A percentile compares a stretch with the other conserved stretches of the same genome.
phyloP scores from a whole-genome alignment of 2,888 invertebrate species.

The Dryadula phaetusa region DNA sequence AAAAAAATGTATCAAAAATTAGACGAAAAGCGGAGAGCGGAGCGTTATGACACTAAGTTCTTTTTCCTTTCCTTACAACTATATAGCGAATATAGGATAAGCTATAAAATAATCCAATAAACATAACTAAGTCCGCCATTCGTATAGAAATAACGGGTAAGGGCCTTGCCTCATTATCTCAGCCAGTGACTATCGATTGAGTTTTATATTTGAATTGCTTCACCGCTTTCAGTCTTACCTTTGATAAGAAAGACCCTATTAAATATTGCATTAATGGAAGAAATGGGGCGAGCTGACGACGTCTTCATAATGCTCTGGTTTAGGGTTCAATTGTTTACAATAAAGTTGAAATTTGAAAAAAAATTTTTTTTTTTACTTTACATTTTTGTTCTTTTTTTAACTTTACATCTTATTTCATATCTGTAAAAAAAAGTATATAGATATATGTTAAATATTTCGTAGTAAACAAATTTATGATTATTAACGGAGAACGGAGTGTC shows the following conservation, averaged over 20 bases:
- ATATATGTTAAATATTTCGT: too few species aligned
- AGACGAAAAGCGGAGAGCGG: too few species aligned
- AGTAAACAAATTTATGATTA: too few species aligned
- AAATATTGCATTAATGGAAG: conserved; percentile 9
- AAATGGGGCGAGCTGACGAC: not conserved
- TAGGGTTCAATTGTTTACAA: not conserved
- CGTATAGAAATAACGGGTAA: conserved; percentile 46
- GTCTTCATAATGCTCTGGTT: not conserved
- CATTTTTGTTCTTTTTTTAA: too few species aligned
- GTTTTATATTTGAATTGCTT: conserved; percentile 40
- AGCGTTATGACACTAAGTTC: too few species aligned
- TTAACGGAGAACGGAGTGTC: too few species aligned
- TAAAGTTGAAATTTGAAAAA: not conserved
- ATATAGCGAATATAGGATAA: too few species aligned
- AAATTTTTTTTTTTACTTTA: too few species aligned
- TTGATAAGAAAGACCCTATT: conserved; percentile 21
- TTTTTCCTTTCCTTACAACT: too few species aligned
- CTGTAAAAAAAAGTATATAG: too few species aligned
- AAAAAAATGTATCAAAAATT: too few species aligned
- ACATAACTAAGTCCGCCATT: conserved; percentile 3
- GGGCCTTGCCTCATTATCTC: conserved; percentile 43
- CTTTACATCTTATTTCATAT: too few species aligned
- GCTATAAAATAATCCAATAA: not conserved
- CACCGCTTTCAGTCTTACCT: conserved; percentile 29
- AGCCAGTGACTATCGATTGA: conserved; percentile 40